phyloP scores from a whole-genome alignment of 2,113 vertebrate genomes.

The Cyprinodon tularosa region DNA sequence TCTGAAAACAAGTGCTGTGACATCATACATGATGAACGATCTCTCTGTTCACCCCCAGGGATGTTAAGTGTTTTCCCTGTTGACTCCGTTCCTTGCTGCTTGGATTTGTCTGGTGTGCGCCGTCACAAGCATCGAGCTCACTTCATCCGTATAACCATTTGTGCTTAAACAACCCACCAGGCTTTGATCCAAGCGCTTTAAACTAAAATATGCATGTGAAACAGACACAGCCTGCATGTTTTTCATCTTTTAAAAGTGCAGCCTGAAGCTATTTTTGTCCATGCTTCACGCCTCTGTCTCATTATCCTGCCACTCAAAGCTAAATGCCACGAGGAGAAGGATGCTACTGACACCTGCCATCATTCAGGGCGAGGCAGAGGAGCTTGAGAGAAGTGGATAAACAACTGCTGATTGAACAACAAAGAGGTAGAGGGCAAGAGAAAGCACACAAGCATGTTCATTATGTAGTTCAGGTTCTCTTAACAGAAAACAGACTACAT shows the following conservation, averaged over 20 bases:
- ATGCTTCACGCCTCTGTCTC: slow-evolving; percentile 9
- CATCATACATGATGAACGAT: slow-evolving; percentile 7
- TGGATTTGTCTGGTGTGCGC: not conserved
- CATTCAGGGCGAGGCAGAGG: slow-evolving; percentile 26
- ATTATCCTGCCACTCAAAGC: slow-evolving; percentile 35
- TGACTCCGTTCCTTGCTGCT: slow-evolving; percentile 5
- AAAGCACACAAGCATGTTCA: not conserved
- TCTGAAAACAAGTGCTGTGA: slow-evolving; percentile 17
- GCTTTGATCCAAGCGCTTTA: slow-evolving; percentile 37
- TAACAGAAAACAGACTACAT: not conserved
- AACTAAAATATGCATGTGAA: slow-evolving; percentile 38
- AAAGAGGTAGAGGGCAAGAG: slow-evolving; percentile 4
- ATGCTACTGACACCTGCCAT: slow-evolving; percentile 32
- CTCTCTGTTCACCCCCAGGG: slow-evolving; percentile 3
- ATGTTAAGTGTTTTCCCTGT: slow-evolving; percentile 1
- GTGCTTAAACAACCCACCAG: slow-evolving; percentile 20
- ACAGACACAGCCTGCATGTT: slow-evolving; percentile 21
- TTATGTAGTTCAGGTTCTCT: slow-evolving; percentile 16
- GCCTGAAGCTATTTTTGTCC: slow-evolving; percentile 48
- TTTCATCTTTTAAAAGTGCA: slow-evolving; percentile 32
- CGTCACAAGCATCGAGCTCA: slow-evolving; percentile 15
- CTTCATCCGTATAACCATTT: slow-evolving; percentile 21
- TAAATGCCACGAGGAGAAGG: slow-evolving; percentile 29
- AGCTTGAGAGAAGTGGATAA: slow-evolving; percentile 20
- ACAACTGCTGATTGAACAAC: slow-evolving; percentile 13